Evolutionary conservation across 2,113 vertebrate genomes (phyloP).

Genomic region (Petroica traversi): DNA sequence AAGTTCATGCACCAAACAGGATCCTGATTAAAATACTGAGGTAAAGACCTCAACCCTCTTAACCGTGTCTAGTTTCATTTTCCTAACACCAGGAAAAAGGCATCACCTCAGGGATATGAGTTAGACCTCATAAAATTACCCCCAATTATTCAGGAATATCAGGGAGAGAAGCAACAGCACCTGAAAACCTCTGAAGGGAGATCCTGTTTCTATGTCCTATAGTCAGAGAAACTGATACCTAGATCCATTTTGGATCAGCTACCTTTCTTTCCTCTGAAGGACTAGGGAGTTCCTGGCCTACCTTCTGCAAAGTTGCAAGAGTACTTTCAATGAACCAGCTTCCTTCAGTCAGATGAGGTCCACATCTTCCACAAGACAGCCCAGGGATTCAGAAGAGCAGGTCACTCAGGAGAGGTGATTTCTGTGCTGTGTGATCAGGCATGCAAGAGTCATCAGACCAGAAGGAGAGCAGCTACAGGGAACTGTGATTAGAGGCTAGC

Average conservation of each 20-base stretch:
- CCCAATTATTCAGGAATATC: fast-evolving
- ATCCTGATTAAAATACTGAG: too few relatives aligned
- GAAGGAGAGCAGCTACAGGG: neutral
- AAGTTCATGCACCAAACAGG: too few relatives aligned
- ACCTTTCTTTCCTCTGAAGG: neutral
- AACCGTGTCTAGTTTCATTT: too few relatives aligned
- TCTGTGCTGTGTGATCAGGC: neutral
- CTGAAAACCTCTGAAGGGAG: neutral
- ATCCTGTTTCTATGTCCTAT: neutral
- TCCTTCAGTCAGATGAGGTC: neutral
- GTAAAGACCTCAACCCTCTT: too few relatives aligned
- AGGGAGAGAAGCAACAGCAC: neutral
- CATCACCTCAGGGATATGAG: neutral
- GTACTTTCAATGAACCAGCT: neutral
- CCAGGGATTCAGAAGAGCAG: neutral
- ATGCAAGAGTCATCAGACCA: neutral
- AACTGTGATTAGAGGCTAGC: neutral
- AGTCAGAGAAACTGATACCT: neutral
- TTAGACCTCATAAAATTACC: neutral
- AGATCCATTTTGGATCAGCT: neutral
- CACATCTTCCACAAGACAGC: neutral
- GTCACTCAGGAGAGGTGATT: neutral
- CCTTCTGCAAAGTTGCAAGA: neutral
- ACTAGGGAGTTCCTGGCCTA: neutral
- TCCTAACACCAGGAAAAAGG: too few relatives aligned